Percentiles rank a stretch among this genome's conserved stretches.
Evolutionary conservation across 2,113 vertebrate genomes (phyloP).

Genomic region (Lepus europaeus): DNA sequence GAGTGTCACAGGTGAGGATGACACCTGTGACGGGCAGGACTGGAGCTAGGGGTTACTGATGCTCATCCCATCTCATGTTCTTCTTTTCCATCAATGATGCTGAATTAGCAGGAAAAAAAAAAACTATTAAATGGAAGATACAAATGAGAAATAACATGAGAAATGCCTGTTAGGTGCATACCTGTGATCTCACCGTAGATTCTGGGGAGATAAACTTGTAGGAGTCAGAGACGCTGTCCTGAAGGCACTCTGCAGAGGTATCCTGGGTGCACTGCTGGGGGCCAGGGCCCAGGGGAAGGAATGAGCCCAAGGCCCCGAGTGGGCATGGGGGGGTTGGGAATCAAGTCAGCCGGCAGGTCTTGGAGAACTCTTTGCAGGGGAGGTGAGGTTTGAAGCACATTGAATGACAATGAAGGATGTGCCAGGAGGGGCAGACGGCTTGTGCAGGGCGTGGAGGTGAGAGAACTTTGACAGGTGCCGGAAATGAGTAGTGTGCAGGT

Average conservation of each 20-base stretch:
- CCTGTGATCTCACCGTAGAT: neutral
- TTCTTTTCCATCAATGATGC: neutral
- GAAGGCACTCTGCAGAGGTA: neutral
- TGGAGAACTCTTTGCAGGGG: neutral
- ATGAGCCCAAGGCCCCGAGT: neutral
- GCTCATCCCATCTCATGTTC: slow-evolving; percentile 30
- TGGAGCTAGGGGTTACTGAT: neutral
- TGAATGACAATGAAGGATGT: neutral
- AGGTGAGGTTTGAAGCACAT: neutral
- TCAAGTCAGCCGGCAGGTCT: neutral
- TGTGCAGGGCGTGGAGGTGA: neutral
- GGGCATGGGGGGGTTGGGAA: neutral
- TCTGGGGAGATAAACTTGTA: neutral
- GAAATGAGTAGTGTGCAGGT: neutral
- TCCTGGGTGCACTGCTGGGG: neutral
- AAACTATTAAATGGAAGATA: neutral
- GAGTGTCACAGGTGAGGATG: neutral
- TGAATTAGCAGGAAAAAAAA: slow-evolving; percentile 9
- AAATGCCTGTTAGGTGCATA: neutral
- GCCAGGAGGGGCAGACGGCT: neutral
- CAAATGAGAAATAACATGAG: slow-evolving; percentile 25
- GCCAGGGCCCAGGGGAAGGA: neutral
- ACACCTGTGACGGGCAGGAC: neutral
- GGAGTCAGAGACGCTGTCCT: neutral
- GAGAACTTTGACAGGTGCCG: neutral